Base-by-base conservation (phyloP, 2,113 vertebrate species). In the Anhinga rufa region DNA sequence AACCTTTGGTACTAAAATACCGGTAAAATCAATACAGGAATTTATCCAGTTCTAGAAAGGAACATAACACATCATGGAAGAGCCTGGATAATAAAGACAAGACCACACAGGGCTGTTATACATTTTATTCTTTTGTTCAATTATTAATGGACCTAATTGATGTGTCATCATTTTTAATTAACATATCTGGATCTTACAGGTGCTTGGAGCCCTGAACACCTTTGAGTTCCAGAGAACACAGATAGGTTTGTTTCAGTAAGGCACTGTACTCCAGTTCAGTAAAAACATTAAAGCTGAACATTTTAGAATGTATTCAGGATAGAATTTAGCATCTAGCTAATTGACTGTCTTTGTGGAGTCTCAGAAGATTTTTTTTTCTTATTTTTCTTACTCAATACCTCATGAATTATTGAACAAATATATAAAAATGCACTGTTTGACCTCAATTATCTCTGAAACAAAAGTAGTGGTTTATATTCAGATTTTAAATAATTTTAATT, bases 151-250 rank as follows among this genome's bases (percentile, higher is more conserved):
- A 20, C 22, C 86, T 88, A 12, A 61, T 7, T 81, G 18, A 48
- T 66, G 9, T 6, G 64, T 8, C 36, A 64, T 15, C 6, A 69
- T 61, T 80, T 89, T 80, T 76, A 69, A 38, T 34, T 80, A 58
- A 44, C 1, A 0, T 65, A 11, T 34, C 11, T 54, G 11, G 9
- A 40, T n/a, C 10, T 74, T 74, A 44, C 0, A 0, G 11, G 2
- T 80, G 22, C 36, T 64, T 80, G 62, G 34, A 77, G 36, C 11
- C 77, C 20, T 82, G 32, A 84, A 68, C 7, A 3, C 18, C 12
- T 29, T 32, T 46, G 40, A 60, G 7, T 49, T 93, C 36, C 36
- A 70, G 32, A 81, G 60, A 74, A 58, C 36, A 77, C 11, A 74
- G 10, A 11, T 7, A 29, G 15, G 6, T 57, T 92, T 70, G 14